Evolutionary conservation across 2,113 vertebrate species (phyloP).

Genomic region (Tiliqua scincoides): DNA sequence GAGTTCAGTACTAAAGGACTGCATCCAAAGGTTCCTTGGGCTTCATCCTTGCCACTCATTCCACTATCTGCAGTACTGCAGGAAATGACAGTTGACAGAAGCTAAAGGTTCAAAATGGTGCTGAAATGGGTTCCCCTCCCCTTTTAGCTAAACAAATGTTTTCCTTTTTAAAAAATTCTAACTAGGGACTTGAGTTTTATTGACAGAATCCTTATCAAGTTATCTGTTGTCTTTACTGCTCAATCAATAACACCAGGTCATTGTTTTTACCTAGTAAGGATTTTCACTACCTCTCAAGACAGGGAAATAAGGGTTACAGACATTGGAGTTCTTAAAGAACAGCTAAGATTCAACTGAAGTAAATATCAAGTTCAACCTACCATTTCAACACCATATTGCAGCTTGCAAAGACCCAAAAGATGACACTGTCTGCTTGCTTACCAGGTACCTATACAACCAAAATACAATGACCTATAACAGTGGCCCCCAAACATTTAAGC

Average conservation of each 20-base stretch:
- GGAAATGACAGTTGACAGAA: not conserved
- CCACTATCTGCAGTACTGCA: not conserved
- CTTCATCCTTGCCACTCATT: not conserved
- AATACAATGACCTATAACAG: too few relatives aligned
- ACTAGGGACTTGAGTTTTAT: not conserved
- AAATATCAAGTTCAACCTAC: not conserved
- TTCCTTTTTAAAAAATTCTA: not conserved
- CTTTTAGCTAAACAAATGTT: not conserved
- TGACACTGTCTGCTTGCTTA: not conserved
- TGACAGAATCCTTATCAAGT: slow-evolving; percentile 14
- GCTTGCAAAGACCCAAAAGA: not conserved
- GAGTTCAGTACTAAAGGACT: not conserved
- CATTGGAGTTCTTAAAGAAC: not conserved
- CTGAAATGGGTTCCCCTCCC: not conserved
- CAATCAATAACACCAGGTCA: slow-evolving; percentile 12
- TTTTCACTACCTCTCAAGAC: slow-evolving; percentile 19
- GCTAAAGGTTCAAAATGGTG: not conserved
- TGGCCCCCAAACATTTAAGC: too few relatives aligned
- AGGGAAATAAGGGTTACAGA: not conserved
- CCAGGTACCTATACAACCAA: not conserved
- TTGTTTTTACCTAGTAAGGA: slow-evolving; percentile 20
- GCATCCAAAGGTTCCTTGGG: too few relatives aligned
- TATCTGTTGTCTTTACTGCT: slow-evolving; percentile 7
- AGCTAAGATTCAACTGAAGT: not conserved
- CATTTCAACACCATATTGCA: not conserved